Evolutionary conservation across 1,140 invertebrate genomes (phyloP), one percentile per base, ranked within the genome.

Genomic region (Cotesia glomerata): DNA sequence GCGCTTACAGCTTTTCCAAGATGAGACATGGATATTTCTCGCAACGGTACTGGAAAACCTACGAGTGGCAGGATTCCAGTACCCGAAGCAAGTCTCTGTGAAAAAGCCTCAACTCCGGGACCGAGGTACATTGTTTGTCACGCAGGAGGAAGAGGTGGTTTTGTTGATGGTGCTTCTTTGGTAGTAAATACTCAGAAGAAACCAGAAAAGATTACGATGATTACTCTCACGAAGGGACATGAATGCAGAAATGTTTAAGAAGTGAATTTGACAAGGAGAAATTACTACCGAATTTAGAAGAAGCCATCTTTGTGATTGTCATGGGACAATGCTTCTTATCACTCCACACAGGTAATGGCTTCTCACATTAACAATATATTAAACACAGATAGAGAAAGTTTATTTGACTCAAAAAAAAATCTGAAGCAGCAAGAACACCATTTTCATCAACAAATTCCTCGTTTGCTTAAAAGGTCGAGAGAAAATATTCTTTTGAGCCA

Each of bases 171-270:
- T 26, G 64, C 64, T 52, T 16, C 14, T 5, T 1, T 67, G n/a
- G 35, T 69, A 4, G 4, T 69, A 7, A n/a, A 26, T 36, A 32
- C 52, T 7, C 14, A 11, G 9, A 56, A 54, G 1, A 69, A 69
- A 39, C 66, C 66, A 2, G n/a, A n/a, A 69, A 69, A 16, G 4
- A 0, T 5, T 35, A n/a, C 35, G 66, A 69, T 13, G 54, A 69
- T 59, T 69, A 69, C n/a, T n/a, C n/a, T n/a, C 66, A 69, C 16
- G 54, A n/a, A n/a, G 51, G 4, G 66, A 56, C 54, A 69, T 69
- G 66, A 58, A 69, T 16, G 0, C 18, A 0, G 66, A 69, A 39
- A 32, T n/a, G 13, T 69, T 58, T 26, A 1, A 3, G 2, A 35
- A 35, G 3, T 69, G 66, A 52, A n/a, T n/a, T 39, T 69, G 2